Evolutionary conservation across 1,140 invertebrate species (phyloP).

Genomic region (Diprion similis): DNA sequence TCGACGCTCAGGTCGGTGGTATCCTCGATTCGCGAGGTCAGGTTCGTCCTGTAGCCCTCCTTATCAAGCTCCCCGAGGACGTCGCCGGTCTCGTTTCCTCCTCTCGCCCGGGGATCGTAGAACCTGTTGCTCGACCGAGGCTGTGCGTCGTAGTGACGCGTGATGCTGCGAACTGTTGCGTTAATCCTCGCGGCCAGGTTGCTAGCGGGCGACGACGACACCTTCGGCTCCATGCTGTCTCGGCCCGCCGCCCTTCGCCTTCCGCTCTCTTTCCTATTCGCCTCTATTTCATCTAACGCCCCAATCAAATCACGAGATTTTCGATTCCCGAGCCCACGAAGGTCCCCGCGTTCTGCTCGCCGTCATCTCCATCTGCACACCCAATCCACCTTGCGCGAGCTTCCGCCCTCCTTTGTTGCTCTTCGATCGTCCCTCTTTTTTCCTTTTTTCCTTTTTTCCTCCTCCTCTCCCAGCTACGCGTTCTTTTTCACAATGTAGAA

Average conservation of each 20-base stretch:
- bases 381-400: background rate
- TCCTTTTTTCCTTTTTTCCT: background rate
- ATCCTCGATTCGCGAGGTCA: conserved; percentile 2
- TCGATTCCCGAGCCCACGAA: conserved; percentile 29
- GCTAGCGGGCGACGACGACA: background rate
- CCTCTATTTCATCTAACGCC: background rate
- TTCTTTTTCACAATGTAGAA: conserved; percentile 3
- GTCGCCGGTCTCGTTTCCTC: conserved; percentile 2
- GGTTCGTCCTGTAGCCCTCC: background rate
- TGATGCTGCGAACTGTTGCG: conserved; percentile 2
- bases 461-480: background rate
- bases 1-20: conserved; percentile 24
- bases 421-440: background rate
- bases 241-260: background rate
- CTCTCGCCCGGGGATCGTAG: conserved; percentile 17
- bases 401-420: background rate
- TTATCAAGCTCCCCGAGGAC: conserved; percentile 11
- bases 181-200: conserved; percentile 21
- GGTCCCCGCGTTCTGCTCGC: conserved; percentile 10
- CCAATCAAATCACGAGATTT: conserved; percentile 39
- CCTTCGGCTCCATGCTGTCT: conserved; percentile 12
- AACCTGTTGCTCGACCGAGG: background rate
- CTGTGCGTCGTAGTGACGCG: conserved; percentile 5
- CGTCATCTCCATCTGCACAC: background rate
- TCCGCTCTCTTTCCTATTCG: conserved; percentile 2